Evolutionary conservation across 2,113 vertebrate species (phyloP).

Genomic region (Manacus vitellinus): DNA sequence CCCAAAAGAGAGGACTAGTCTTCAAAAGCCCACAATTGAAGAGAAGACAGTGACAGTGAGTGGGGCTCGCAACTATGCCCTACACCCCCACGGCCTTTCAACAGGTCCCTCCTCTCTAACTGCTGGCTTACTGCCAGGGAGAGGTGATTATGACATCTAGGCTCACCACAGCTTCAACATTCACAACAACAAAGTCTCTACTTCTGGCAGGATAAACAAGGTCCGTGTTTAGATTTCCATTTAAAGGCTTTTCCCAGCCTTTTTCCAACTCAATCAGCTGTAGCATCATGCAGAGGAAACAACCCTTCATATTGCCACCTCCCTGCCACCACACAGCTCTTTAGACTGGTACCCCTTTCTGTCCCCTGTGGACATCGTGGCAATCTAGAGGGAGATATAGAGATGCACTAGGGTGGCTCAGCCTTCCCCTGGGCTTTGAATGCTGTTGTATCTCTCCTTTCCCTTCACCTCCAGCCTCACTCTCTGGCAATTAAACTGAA

Average conservation of each 20-base stretch:
- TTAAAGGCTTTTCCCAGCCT: neutral
- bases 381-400: neutral
- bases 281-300: neutral
- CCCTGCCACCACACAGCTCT: neutral
- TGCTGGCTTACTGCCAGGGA: neutral
- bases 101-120: neutral
- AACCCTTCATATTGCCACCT: neutral
- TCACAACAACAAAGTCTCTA: neutral
- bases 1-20: neutral
- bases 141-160: neutral
- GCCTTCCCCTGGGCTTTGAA: neutral
- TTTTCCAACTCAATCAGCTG: neutral
- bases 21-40: neutral
- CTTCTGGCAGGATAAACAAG: neutral
- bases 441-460: neutral
- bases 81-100: neutral
- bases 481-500: neutral
- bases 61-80: neutral
- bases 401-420: neutral
- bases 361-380: neutral
- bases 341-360: neutral
- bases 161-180: neutral
- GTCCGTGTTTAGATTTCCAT: slow-evolving; percentile 18
- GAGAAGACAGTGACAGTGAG: rapidly evolving
- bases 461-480: neutral